Evolutionary conservation across 1,140 invertebrate species (phyloP).

Genomic region (Lepidurus apus): DNA sequence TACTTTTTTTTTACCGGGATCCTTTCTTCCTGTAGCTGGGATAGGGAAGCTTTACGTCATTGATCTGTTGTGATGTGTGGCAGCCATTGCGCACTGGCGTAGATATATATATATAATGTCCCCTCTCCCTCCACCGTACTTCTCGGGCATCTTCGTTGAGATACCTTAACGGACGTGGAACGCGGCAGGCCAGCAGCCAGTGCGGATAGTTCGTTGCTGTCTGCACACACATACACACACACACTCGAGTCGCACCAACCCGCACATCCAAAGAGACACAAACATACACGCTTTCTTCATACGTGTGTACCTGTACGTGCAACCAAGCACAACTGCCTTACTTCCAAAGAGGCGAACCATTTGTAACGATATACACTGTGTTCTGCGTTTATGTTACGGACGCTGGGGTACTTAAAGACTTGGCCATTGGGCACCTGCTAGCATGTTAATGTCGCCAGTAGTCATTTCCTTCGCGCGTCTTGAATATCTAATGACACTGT

Average conservation of each 20-base stretch:
- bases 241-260: not conserved
- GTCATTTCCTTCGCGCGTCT: not conserved
- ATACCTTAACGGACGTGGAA: not conserved
- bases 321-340: constrained; percentile 7
- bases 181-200: not conserved
- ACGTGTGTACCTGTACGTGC: constrained; percentile 16
- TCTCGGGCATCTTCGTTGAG: not conserved
- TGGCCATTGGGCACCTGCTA: not conserved
- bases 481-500: not conserved
- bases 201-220: not conserved
- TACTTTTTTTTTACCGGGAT: not conserved
- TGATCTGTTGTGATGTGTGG: constrained; percentile 18
- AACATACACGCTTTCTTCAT: not conserved
- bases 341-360: not conserved
- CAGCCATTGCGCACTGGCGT: constrained; percentile 12
- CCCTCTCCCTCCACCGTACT: not conserved
- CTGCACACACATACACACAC: not conserved
- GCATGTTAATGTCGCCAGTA: constrained; percentile 12
- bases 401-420: no score
- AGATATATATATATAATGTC: not conserved
- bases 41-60: constrained; percentile 9
- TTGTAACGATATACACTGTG: not conserved
- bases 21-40: not conserved
- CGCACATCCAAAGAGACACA: not conserved
- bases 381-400: not conserved